Conservation (phyloP, 2,888 invertebrate genomes). For the Orthonychiurus folsomi region DNA sequence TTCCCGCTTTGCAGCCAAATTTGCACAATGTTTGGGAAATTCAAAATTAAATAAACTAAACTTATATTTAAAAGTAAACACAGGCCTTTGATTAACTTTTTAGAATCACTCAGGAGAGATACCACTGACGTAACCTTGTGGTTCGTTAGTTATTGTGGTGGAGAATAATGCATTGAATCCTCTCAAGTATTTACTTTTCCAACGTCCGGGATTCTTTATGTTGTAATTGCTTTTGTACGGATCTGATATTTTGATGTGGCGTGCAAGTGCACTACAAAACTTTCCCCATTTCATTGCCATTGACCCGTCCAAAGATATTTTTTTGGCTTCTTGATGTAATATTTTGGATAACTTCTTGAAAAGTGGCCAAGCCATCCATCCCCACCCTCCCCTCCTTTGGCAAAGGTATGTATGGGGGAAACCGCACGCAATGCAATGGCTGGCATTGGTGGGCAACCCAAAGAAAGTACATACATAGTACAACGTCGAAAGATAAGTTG, state of each 20-base stretch:
- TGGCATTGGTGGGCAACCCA: not conserved
- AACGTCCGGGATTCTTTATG: no score
- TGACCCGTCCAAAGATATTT: not conserved
- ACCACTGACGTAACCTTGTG: no score
- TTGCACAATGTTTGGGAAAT: no score
- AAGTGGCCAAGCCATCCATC: not conserved
- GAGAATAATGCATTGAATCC: no score
- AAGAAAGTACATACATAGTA: slow-evolving; percentile 5
- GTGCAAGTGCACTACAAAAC: no score
- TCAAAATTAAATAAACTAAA: no score
- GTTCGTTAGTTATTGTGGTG: no score
- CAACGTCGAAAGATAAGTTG: slow-evolving; percentile 10
- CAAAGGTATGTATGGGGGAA: not conserved
- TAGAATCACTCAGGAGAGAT: no score
- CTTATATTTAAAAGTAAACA: no score
- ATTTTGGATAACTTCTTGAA: not conserved
- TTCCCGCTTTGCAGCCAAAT: no score
- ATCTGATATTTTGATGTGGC: not conserved
- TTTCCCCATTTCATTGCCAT: not conserved
- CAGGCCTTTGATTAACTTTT: no score
- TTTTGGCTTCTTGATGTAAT: not conserved
- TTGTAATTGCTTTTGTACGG: not conserved
- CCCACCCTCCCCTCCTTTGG: not conserved
- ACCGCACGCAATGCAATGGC: not conserved
- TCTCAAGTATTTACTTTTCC: no score